These are phyloP conservation scores for Caenorhabditis sp. DNA, from an alignment of 2,888 invertebrate genomes.

Conservation along the genomic window DNA sequence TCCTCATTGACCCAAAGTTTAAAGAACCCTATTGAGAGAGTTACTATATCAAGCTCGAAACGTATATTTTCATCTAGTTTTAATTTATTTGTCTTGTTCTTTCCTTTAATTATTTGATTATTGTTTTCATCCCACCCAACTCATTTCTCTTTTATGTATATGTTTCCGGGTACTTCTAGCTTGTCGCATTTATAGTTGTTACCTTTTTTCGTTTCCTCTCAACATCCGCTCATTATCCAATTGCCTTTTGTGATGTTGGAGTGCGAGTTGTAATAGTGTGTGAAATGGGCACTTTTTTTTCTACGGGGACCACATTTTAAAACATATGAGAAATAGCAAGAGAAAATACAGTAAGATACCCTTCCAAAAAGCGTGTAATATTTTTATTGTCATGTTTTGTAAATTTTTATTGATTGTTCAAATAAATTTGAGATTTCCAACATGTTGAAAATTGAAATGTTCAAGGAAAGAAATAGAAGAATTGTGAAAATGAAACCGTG, in stretches of 20 bases:
- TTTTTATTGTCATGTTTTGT: neutral
- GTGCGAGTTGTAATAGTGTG: neutral
- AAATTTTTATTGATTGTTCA: neutral
- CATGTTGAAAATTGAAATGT: neutral
- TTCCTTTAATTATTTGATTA: no score
- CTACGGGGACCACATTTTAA: neutral
- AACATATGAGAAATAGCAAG: neutral
- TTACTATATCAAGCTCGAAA: neutral
- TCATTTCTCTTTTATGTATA: neutral
- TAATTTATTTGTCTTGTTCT: no score
- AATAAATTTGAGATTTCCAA: neutral
- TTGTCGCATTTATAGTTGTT: constrained; percentile 2
- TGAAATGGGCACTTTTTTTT: neutral
- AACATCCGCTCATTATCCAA: constrained; percentile 8
- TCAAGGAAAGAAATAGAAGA: neutral
- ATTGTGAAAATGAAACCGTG: neutral
- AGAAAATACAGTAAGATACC: neutral
- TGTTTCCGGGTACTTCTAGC: constrained; percentile 3
- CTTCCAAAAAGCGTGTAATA: neutral
- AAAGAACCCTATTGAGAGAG: neutral
- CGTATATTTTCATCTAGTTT: no score
- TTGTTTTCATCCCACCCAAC: no score
- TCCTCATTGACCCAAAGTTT: neutral
- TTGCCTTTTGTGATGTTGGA: constrained; percentile 4
- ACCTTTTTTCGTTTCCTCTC: constrained; percentile 1